Percentiles rank a stretch among this genome's conserved stretches.
Conservation (phyloP, 2,797 vertebrate species). For the Anabas testudineus region DNA sequence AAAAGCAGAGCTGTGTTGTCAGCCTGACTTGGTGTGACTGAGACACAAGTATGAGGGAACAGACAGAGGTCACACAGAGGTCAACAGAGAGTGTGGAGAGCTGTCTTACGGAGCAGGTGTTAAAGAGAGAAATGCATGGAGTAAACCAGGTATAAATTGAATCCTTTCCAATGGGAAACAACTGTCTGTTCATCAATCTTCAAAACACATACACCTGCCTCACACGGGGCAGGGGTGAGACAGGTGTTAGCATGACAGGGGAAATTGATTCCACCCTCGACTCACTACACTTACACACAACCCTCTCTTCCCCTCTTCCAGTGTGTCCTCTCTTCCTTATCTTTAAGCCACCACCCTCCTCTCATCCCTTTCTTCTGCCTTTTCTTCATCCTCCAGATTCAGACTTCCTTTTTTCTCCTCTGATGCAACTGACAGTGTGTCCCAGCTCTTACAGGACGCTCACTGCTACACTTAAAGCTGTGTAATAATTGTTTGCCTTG, state of each 20-base stretch:
- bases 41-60: constrained; percentile 55
- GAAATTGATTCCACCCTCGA: constrained; percentile 45
- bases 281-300: constrained; percentile 36
- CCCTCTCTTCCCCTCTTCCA: constrained; percentile 15
- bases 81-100: constrained; percentile 37
- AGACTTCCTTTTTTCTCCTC: constrained; percentile 18
- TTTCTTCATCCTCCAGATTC: constrained; percentile 43
- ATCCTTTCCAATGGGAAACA: constrained; percentile 58
- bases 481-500: constrained; percentile 12
- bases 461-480: constrained; percentile 1
- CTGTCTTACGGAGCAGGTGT: constrained; percentile 15
- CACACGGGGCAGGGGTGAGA: constrained; percentile 29
- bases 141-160: constrained; percentile 63
- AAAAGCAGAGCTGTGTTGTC: constrained; percentile 16
- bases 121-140: constrained; percentile 10
- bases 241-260: constrained; percentile 49
- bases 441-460: constrained; percentile 17
- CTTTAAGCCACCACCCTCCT: constrained; percentile 40
- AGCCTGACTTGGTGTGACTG: constrained; percentile 51
- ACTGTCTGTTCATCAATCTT: constrained; percentile 54
- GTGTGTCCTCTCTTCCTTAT: constrained; percentile 30
- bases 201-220: constrained; percentile 34
- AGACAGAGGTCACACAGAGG: constrained; percentile 60
- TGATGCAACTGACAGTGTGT: constrained; percentile 1
- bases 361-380: constrained; percentile 24